Conservation (phyloP, 2,113 vertebrate species). For the human region GRCh38 chr20:61224501-61225000, state of each 20-base stretch:
- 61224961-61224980: fast-evolving
- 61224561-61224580: fast-evolving
- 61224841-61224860: fast-evolving
- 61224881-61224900: not conserved
- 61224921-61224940: fast-evolving
- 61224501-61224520: constrained; percentile 45
- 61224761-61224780: not conserved
- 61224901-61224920: not conserved
- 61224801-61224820: not conserved
- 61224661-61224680: not conserved
- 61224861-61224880: not conserved
- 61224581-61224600: not conserved
- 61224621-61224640: constrained; percentile 62
- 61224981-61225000: fast-evolving
- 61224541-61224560: fast-evolving
- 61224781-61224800: fast-evolving
- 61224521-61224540: not conserved
- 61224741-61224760: not conserved
- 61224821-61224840: fast-evolving
- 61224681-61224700: not conserved
- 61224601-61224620: constrained; percentile 24
- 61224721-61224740: not conserved
- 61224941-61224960: fast-evolving
- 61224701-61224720: fast-evolving
- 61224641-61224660: not conserved